Base-by-base conservation (phyloP, 92 coral and sea anemone genomes). In the Heteractis magnifica region DNA sequence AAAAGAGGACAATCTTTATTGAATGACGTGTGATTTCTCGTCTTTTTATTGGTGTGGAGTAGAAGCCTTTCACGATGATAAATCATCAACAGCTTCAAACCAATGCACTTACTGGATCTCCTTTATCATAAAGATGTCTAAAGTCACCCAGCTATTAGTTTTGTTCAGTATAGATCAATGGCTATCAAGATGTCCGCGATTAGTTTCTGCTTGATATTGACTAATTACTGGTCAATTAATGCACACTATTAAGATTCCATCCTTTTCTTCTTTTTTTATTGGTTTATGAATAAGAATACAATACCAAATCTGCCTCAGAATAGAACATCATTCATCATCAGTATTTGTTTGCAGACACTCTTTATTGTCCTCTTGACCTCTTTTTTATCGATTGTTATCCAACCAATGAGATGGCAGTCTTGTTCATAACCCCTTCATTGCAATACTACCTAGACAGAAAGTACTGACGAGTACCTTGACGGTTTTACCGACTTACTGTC, bases 351-450 rank as follows among this genome's bases (percentile, higher is more conserved):
- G 73, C 53, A 16, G 51, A 44, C 83, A 8, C 19, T 41, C 8
- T 74, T 62, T 71, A 83, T 83, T 83, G 75, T 83, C 80, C 87
- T 83, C 65, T 73, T 83, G 87, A 83, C 87, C 87, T 77, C 77
- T 56, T 50, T 64, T 76, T 77, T 75, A 76, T 49, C 76, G 53
- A 11, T 83, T 52, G 60, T 77, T 41, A 26, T 19, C 44, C 74
- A 8, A 60, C 87, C 87, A 83, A 83, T 83, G 48, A 55, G 13
- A 15, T 18, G 13, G 19, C 18, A 16, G 50, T 76, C 48, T 62
- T 23, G 75, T n/a, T 15, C 49, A 68, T 68, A 68, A 26, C 73
- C 73, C 73, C 73, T 23, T 68, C 73, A 68, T 23, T 48, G 73
- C 49, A 41, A 68, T 68, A 20, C 10, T 68, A 68, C 73, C 20